These are phyloP conservation scores for Procambarus virginalis DNA, from an alignment of 1,140 invertebrate genomes.

Conservation along the genomic window DNA sequence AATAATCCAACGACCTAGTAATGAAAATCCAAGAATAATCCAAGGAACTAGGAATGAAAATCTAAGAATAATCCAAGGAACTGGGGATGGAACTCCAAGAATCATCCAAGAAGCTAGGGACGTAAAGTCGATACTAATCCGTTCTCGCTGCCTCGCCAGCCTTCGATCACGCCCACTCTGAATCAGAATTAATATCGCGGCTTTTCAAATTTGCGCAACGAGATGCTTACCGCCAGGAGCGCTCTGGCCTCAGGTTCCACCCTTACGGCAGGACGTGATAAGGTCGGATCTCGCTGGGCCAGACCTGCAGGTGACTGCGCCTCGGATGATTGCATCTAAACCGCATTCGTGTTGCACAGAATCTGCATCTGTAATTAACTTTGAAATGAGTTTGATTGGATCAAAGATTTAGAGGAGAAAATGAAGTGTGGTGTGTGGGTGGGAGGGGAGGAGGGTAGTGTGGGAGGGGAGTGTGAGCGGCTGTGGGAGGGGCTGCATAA, in stretches of 20 bases:
- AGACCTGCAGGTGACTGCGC: constrained; percentile 26
- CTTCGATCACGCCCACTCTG: constrained; percentile 54
- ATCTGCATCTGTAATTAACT: constrained; percentile 66
- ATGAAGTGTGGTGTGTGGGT: constrained; percentile 40
- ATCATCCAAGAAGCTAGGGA: not conserved
- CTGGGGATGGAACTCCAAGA: too few relatives aligned
- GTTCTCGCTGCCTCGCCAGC: constrained; percentile 11
- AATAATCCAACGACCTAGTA: too few relatives aligned
- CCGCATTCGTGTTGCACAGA: constrained; percentile 57
- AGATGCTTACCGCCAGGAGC: not conserved
- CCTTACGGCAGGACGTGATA: not conserved
- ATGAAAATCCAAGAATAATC: too few relatives aligned
- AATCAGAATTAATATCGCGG: constrained; percentile 66
- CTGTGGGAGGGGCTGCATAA: not conserved
- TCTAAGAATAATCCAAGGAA: too few relatives aligned
- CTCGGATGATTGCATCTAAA: constrained; percentile 33
- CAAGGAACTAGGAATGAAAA: too few relatives aligned
- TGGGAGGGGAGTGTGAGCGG: not conserved
- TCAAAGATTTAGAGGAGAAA: constrained; percentile 62
- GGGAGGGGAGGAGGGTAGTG: not conserved
- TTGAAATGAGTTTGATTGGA: constrained; percentile 66
- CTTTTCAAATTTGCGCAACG: constrained; percentile 47
- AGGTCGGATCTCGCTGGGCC: not conserved
- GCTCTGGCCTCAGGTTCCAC: not conserved
- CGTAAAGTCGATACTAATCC: constrained; percentile 50